Conservation (phyloP, 2,888 invertebrate genomes). For the Fissipunctia ypsillon region DNA sequence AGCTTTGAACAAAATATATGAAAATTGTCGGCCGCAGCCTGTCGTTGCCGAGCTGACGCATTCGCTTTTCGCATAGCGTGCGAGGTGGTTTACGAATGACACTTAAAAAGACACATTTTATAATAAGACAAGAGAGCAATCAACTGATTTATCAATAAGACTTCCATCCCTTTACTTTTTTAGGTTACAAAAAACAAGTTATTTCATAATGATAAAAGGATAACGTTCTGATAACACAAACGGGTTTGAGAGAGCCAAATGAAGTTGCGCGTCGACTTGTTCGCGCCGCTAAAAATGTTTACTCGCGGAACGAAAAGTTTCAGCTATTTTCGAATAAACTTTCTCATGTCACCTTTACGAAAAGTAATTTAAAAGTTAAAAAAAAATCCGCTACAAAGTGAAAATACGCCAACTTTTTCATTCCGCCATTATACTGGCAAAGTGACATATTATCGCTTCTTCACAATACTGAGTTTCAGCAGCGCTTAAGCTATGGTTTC, state of each 20-base stretch:
- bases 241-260: not conserved
- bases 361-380: not conserved
- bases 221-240: not conserved
- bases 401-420: not conserved
- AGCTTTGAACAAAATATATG: not conserved
- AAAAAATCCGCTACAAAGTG: no score
- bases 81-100: not conserved
- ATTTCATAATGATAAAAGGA: conserved; percentile 6
- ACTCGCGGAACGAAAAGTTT: not conserved
- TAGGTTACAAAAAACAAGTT: not conserved
- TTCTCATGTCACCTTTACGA: not conserved
- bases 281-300: not conserved
- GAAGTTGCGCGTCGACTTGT: not conserved
- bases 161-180: not conserved
- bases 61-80: not conserved
- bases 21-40: not conserved
- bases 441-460: not conserved
- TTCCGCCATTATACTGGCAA: not conserved
- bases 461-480: not conserved
- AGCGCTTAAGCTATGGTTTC: not conserved
- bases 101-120: not conserved
- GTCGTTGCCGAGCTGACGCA: not conserved
- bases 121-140: conserved; percentile 21
- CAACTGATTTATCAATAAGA: not conserved
- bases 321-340: not conserved